A percentile compares a stretch with the other conserved stretches of the same genome.
phyloP scores from a whole-genome alignment of 2,797 vertebrate genomes.

The Epinephelus coioides region DNA sequence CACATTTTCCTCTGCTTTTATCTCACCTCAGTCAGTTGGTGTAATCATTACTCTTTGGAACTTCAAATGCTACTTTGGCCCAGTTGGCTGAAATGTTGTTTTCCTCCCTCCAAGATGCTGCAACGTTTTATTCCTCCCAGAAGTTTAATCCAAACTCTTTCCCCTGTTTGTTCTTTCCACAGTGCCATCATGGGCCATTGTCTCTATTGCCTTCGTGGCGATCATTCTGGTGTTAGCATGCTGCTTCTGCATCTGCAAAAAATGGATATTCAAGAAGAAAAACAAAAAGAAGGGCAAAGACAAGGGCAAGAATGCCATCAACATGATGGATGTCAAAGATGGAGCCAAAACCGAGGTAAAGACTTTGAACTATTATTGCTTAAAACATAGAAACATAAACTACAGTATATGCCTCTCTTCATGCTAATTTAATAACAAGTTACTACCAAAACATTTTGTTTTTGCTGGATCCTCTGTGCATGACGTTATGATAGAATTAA shows the following conservation, averaged over 20 bases:
- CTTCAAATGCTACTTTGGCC: conserved; percentile 21
- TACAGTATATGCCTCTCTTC: not conserved
- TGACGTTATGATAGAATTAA: not conserved
- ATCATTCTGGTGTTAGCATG: conserved; percentile 97
- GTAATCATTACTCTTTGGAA: conserved; percentile 35
- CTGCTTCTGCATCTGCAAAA: conserved; percentile 99
- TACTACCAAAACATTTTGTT: not conserved
- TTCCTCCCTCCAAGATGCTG: conserved; percentile 13
- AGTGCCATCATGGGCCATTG: conserved; percentile 99
- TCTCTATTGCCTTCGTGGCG: conserved; percentile 97
- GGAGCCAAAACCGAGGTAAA: conserved; percentile 98
- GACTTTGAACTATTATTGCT: conserved; percentile 51
- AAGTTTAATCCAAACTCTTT: conserved; percentile 22
- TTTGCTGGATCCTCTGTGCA: conserved; percentile 5
- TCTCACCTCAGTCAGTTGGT: conserved; percentile 50
- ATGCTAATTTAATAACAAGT: not conserved
- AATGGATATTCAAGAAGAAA: conserved; percentile 99
- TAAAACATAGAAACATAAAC: not conserved
- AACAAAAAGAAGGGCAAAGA: conserved; percentile 99
- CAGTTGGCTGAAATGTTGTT: conserved; percentile 13
- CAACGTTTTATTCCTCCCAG: not conserved
- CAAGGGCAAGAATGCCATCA: conserved; percentile 99
- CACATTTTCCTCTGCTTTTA: conserved; percentile 38
- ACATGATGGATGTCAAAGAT: conserved; percentile 99
- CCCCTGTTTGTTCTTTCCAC: conserved; percentile 47